These are phyloP conservation scores for Microcaecilia unicolor DNA, from an alignment of 2,797 vertebrate genomes.

Conservation along the genomic window DNA sequence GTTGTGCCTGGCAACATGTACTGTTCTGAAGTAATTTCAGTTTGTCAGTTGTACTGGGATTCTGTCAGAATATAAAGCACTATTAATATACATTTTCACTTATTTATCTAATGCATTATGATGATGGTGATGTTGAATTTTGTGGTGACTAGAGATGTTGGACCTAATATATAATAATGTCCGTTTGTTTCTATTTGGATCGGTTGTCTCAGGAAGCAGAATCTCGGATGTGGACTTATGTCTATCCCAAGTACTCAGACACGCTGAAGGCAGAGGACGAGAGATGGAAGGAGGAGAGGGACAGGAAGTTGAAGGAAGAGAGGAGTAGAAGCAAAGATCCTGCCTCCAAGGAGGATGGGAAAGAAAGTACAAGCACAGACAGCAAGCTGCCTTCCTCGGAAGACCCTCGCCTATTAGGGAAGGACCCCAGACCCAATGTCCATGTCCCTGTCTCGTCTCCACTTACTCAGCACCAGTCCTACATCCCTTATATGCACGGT, in stretches of 20 bases:
- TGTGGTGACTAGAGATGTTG: too few species aligned
- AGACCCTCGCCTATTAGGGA: slow-evolving; percentile 73
- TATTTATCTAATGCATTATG: too few species aligned
- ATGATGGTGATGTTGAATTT: too few species aligned
- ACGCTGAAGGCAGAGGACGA: slow-evolving; percentile 66
- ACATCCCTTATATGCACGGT: slow-evolving; percentile 91
- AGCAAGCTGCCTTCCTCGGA: slow-evolving; percentile 61
- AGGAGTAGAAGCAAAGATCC: slow-evolving; percentile 70
- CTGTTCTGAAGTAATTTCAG: too few species aligned
- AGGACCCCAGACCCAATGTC: slow-evolving; percentile 77
- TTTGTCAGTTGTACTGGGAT: too few species aligned
- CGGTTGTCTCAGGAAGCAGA: slow-evolving; percentile 65
- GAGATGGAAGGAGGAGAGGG: slow-evolving; percentile 80
- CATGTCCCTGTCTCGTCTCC: slow-evolving; percentile 87
- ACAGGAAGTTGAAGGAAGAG: slow-evolving; percentile 77
- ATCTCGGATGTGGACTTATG: slow-evolving; percentile 85
- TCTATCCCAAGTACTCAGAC: slow-evolving; percentile 79
- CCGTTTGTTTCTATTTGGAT: too few species aligned
- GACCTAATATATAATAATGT: too few species aligned
- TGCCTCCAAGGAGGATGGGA: slow-evolving; percentile 72
- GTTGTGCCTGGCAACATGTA: too few species aligned
- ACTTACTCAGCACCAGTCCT: slow-evolving; percentile 86
- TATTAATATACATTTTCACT: too few species aligned
- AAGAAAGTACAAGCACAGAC: slow-evolving; percentile 71
- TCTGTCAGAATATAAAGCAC: not conserved